Evolutionary conservation across 2,113 vertebrate species (phyloP).

Genomic region (Pterophyllum scalare): DNA sequence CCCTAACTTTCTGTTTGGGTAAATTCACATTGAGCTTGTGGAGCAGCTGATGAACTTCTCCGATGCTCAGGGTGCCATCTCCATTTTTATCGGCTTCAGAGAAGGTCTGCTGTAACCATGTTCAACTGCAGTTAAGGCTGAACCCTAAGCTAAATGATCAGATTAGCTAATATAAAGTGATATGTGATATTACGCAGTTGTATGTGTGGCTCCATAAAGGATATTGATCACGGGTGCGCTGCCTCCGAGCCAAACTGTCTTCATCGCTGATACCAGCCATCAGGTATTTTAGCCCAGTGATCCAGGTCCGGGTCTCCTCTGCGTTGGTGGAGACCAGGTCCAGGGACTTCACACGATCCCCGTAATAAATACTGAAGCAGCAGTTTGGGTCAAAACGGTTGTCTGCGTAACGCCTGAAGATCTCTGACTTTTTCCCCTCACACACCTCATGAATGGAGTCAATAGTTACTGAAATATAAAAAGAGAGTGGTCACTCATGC

Average conservation of each 20-base stretch:
- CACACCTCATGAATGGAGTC: conserved; percentile 96
- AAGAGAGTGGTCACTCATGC: not conserved
- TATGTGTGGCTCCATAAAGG: conserved; percentile 74
- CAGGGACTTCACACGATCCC: conserved; percentile 90
- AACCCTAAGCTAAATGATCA: not conserved
- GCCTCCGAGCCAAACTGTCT: conserved; percentile 93
- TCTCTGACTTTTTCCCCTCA: conserved; percentile 92
- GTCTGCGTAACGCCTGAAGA: conserved; percentile 90
- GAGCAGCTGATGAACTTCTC: conserved; percentile 93
- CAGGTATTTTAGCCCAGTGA: conserved; percentile 94
- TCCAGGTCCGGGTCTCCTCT: conserved; percentile 92
- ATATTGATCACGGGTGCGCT: conserved; percentile 97
- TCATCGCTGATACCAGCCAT: conserved; percentile 97
- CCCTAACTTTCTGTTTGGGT: conserved; percentile 90
- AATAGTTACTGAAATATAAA: conserved; percentile 77
- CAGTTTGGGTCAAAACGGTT: conserved; percentile 93
- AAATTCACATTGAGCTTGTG: conserved; percentile 97
- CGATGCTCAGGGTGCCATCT: conserved; percentile 91
- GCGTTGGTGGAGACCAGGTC: conserved; percentile 89
- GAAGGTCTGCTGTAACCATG: conserved; percentile 97
- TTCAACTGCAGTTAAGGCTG: conserved; percentile 84
- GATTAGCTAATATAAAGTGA: not conserved
- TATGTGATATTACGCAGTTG: no score
- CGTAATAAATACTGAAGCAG: conserved; percentile 96
- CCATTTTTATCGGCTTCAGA: conserved; percentile 96